A percentile compares a stretch with the other conserved stretches of the same genome.
Conservation (phyloP, 2,888 invertebrate species). For the Mesopsocus fuscifrons region DNA sequence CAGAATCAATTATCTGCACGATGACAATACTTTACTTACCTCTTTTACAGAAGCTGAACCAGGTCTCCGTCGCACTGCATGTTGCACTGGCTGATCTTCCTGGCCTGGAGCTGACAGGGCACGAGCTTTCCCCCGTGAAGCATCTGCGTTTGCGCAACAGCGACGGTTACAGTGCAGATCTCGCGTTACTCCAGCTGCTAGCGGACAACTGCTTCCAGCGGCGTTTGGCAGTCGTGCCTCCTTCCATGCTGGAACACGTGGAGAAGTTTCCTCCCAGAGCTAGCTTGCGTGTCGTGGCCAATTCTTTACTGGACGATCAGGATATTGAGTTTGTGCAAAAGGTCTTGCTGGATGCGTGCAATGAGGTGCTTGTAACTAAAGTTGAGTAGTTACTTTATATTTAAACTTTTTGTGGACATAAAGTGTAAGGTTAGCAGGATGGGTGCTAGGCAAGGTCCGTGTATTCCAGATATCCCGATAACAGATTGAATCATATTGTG, state of each 20-base stretch:
- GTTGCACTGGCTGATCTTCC: conserved; percentile 23
- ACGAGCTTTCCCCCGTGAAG: conserved; percentile 50
- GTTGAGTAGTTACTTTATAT: neutral
- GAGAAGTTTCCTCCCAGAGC: conserved; percentile 47
- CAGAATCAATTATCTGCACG: too few species aligned
- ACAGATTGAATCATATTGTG: too few species aligned
- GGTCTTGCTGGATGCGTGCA: conserved; percentile 26
- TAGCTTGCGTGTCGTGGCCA: conserved; percentile 52
- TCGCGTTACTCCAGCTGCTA: conserved; percentile 39
- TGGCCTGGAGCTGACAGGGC: conserved; percentile 31
- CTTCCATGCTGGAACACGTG: conserved; percentile 44
- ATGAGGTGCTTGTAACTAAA: neutral
- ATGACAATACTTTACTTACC: too few species aligned
- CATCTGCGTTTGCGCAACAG: conserved; percentile 43
- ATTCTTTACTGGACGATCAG: conserved; percentile 36
- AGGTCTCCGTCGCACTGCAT: conserved; percentile 38
- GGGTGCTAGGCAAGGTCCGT: too few species aligned
- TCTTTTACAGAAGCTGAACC: conserved; percentile 28
- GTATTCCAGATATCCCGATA: too few species aligned
- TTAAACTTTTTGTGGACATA: too few species aligned
- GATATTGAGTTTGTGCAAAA: conserved; percentile 34
- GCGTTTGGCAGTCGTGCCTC: conserved; percentile 47
- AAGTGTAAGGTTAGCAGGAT: neutral
- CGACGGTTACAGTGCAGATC: conserved; percentile 27
- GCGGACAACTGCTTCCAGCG: conserved; percentile 41